A percentile compares a stretch with the other conserved stretches of the same genome.
These are phyloP conservation scores for Brachynemurus nebulosus DNA, from an alignment of 2,888 invertebrate species.

Conservation along the genomic window DNA sequence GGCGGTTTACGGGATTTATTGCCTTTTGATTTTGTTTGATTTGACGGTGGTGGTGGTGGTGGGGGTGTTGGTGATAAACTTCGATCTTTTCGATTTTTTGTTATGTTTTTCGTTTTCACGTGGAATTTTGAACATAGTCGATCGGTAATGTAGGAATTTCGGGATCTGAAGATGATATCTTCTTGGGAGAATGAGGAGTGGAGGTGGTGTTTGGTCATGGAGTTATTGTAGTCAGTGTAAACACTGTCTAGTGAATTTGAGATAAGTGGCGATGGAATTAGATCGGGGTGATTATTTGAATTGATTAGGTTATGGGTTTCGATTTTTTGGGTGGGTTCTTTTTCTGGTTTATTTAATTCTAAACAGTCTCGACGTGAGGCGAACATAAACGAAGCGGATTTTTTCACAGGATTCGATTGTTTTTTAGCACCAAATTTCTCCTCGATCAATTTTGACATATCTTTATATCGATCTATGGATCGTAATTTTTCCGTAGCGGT, in stretches of 20 bases:
- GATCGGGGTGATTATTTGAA: not conserved
- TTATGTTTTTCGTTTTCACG: slow-evolving; percentile 43
- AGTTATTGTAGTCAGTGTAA: not conserved
- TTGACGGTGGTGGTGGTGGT: no score
- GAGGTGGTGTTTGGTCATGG: not conserved
- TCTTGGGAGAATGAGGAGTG: not conserved
- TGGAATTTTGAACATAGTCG: slow-evolving; percentile 56
- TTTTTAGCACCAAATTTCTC: slow-evolving; percentile 38
- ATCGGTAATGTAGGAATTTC: slow-evolving; percentile 49
- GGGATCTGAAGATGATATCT: slow-evolving; percentile 14
- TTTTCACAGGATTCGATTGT: slow-evolving; percentile 28
- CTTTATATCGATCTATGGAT: slow-evolving; percentile 56
- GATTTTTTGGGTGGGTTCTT: not conserved
- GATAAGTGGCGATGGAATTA: slow-evolving; percentile 24
- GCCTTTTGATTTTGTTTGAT: no score
- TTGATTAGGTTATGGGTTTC: not conserved
- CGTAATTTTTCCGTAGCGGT: slow-evolving; percentile 41
- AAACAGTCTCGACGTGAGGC: slow-evolving; percentile 26
- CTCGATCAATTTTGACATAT: slow-evolving; percentile 56
- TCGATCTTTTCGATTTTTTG: slow-evolving; percentile 13
- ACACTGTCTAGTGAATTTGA: not conserved
- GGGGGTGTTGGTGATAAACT: no score
- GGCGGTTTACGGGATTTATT: no score
- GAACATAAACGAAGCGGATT: slow-evolving; percentile 30
- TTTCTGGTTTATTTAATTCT: slow-evolving; percentile 23